These are phyloP conservation scores for Halesus radiatus DNA, from an alignment of 1,140 invertebrate genomes.

Conservation along the genomic window DNA sequence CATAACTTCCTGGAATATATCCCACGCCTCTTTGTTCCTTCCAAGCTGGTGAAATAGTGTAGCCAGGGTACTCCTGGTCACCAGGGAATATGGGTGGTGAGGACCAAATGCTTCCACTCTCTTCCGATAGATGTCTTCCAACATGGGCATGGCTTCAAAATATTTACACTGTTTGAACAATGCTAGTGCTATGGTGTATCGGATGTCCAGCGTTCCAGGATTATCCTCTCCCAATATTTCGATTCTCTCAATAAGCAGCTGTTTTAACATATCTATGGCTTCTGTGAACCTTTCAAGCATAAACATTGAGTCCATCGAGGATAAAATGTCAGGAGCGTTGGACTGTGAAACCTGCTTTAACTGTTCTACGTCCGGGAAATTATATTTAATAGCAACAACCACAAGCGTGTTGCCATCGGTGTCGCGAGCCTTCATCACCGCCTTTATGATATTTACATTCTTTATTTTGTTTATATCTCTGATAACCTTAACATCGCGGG, in stretches of 20 bases:
- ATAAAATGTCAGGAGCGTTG: background rate
- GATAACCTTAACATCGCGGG: too few relatives aligned
- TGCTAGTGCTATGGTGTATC: background rate
- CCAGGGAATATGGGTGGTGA: background rate
- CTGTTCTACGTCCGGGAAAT: background rate
- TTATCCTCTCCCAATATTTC: constrained; percentile 24
- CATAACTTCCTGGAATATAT: background rate
- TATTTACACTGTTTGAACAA: constrained; percentile 15
- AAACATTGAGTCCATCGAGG: background rate
- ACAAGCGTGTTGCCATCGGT: too few relatives aligned
- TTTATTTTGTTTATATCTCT: too few relatives aligned
- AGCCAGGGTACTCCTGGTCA: background rate
- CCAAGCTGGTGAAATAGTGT: background rate
- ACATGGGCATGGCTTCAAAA: constrained; percentile 3
- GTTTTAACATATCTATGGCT: background rate
- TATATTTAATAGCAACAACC: background rate
- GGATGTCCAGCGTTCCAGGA: background rate
- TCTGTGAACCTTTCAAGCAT: background rate
- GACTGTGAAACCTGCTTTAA: constrained; percentile 1
- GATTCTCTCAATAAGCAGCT: background rate
- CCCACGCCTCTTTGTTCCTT: background rate
- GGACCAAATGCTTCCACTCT: background rate
- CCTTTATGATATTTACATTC: too few relatives aligned
- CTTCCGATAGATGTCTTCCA: background rate
- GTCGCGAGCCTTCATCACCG: too few relatives aligned